Evolutionary conservation across 2,888 invertebrate species (phyloP).

Genomic region (Drosophila crucigera): DNA sequence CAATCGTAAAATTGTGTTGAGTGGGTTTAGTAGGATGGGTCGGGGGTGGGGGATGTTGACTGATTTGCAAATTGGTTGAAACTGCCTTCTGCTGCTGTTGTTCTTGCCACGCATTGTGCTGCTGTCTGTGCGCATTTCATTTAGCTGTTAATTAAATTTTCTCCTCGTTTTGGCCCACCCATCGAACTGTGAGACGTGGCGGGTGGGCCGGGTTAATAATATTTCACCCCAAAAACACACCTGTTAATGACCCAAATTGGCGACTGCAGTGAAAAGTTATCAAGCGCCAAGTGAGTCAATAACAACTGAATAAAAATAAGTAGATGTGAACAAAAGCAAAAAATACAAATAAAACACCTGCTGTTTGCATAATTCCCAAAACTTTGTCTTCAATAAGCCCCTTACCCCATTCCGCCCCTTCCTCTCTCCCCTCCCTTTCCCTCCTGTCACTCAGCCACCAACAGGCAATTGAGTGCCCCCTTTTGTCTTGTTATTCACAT

Average conservation of each 20-base stretch:
- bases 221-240: conserved; percentile 53
- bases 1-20: conserved; percentile 1
- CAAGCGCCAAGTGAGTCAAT: conserved; percentile 34
- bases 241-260: conserved; percentile 75
- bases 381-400: conserved; percentile 1
- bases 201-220: conserved; percentile 23
- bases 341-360: conserved; percentile 66
- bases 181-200: background rate
- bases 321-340: conserved; percentile 9
- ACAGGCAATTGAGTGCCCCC: conserved; percentile 1
- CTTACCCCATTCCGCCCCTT: background rate
- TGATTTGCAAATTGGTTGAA: conserved; percentile 39
- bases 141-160: conserved; percentile 82
- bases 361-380: conserved; percentile 70
- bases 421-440: background rate
- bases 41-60: background rate
- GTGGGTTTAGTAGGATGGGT: background rate
- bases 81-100: conserved; percentile 17
- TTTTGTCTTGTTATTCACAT: conserved; percentile 50
- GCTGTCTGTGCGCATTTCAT: conserved; percentile 70
- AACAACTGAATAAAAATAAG: conserved; percentile 15
- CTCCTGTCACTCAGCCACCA: background rate
- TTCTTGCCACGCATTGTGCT: conserved; percentile 21
- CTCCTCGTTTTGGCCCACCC: conserved; percentile 40
- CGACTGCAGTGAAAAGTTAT: conserved; percentile 63